Conservation (phyloP, 1,140 invertebrate genomes). For the Drosophila triauraria region DNA sequence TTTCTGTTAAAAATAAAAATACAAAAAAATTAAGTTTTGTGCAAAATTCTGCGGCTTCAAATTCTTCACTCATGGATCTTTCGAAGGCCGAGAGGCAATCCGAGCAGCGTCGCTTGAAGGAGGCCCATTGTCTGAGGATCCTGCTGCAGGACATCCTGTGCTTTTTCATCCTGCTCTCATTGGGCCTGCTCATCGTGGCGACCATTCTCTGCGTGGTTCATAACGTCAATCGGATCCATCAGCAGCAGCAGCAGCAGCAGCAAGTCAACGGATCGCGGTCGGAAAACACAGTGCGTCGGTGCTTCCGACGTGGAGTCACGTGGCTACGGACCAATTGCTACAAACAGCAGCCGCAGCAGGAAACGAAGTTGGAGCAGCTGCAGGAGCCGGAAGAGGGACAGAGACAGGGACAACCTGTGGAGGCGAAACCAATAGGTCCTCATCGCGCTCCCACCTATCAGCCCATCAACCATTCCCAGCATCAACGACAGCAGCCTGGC, state of each 20-base stretch:
- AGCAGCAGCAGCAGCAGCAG: background rate
- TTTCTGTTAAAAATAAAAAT: conserved; percentile 2
- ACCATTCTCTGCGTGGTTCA: conserved; percentile 31
- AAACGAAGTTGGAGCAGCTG: background rate
- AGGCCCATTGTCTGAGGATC: background rate
- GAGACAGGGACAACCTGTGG: background rate
- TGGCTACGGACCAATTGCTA: conserved; percentile 15
- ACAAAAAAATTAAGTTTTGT: background rate
- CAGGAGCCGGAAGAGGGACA: background rate
- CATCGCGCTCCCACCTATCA: background rate
- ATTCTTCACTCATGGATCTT: conserved; percentile 19
- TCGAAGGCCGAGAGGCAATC: conserved; percentile 29
- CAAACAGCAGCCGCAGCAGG: background rate
- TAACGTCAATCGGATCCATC: conserved; percentile 5
- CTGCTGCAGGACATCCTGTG: conserved; percentile 49
- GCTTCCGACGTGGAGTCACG: background rate
- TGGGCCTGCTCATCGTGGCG: conserved; percentile 30
- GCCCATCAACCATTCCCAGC: background rate
- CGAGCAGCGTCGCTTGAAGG: background rate
- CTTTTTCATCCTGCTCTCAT: conserved; percentile 44
- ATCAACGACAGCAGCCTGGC: background rate
- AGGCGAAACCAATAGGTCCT: background rate
- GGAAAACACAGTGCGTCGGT: background rate
- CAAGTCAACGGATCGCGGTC: background rate
- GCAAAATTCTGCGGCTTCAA: background rate